These are phyloP conservation scores for Danio kyathit DNA, from an alignment of 2,797 vertebrate species.

Conservation along the genomic window DNA sequence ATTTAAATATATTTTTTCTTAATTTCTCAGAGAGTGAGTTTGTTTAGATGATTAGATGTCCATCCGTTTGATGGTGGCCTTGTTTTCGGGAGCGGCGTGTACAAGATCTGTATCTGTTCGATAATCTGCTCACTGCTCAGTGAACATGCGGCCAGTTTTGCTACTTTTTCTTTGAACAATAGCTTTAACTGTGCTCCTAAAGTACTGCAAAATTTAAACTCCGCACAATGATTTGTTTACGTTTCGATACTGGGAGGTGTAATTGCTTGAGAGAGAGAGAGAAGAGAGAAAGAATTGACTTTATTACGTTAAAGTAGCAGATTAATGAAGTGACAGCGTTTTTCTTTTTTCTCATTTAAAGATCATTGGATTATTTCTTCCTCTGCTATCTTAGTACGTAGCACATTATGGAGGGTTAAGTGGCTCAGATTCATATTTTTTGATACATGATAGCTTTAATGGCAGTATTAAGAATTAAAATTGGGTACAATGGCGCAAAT, in stretches of 20 bases:
- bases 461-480: constrained; percentile 8
- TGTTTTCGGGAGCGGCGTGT: constrained; percentile 10
- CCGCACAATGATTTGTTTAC: constrained; percentile 4
- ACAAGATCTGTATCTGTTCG: constrained; percentile 18
- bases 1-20: no score
- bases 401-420: constrained; percentile 6
- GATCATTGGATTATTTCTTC: constrained; percentile 27
- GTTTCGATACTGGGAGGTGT: background rate
- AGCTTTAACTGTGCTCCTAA: constrained; percentile 27
- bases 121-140: constrained; percentile 50
- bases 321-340: constrained; percentile 28
- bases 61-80: background rate
- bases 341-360: constrained; percentile 30
- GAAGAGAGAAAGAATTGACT: constrained; percentile 13
- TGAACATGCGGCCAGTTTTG: constrained; percentile 37
- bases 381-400: background rate
- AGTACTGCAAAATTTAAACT: constrained; percentile 33
- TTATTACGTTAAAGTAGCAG: constrained; percentile 21
- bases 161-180: constrained; percentile 44
- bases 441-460: constrained; percentile 3
- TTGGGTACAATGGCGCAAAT: background rate
- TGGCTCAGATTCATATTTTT: background rate
- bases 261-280: constrained; percentile 4
- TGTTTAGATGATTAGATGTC: background rate
- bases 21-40: no score